phyloP scores from a whole-genome alignment of 2,888 invertebrate species.

The Ganaspis brasiliensis region DNA sequence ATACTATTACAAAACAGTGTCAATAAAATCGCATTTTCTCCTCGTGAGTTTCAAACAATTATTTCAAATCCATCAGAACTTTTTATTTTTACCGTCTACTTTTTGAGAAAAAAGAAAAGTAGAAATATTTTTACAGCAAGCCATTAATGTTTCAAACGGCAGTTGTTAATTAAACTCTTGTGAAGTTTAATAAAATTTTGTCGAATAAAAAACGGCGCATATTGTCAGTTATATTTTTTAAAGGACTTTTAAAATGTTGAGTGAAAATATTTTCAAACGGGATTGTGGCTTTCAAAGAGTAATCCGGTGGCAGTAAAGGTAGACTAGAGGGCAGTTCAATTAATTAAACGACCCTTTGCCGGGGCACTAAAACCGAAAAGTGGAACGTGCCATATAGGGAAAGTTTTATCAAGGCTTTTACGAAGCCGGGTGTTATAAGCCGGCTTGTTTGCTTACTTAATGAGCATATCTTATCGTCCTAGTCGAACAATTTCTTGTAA shows the following conservation, averaged over 20 bases:
- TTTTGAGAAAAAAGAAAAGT: no score
- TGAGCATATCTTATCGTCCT: constrained; percentile 40
- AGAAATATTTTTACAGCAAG: no score
- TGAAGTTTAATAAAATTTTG: not conserved
- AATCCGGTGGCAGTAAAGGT: constrained; percentile 14
- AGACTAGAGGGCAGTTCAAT: constrained; percentile 28
- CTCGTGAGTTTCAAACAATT: no score
- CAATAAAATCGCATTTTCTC: no score
- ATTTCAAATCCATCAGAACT: no score
- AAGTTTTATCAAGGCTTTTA: constrained; percentile 37
- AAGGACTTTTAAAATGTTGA: constrained; percentile 2
- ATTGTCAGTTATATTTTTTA: constrained; percentile 2
- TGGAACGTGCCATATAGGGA: constrained; percentile 7
- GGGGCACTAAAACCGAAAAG: not conserved
- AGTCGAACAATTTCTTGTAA: not conserved
- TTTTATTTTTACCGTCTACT: no score
- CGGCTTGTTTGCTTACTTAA: constrained; percentile 27
- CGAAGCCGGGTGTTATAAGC: not conserved
- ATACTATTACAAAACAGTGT: no score
- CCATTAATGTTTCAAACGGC: no score
- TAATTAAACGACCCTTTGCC: constrained; percentile 29
- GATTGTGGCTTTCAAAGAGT: not conserved
- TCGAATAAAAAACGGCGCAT: not conserved
- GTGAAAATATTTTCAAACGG: constrained; percentile 19
- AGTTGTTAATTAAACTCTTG: no score